A percentile compares a stretch with the other conserved stretches of the same genome.
phyloP scores from a whole-genome alignment of 2,888 invertebrate species.

The Chorisops tibialis region DNA sequence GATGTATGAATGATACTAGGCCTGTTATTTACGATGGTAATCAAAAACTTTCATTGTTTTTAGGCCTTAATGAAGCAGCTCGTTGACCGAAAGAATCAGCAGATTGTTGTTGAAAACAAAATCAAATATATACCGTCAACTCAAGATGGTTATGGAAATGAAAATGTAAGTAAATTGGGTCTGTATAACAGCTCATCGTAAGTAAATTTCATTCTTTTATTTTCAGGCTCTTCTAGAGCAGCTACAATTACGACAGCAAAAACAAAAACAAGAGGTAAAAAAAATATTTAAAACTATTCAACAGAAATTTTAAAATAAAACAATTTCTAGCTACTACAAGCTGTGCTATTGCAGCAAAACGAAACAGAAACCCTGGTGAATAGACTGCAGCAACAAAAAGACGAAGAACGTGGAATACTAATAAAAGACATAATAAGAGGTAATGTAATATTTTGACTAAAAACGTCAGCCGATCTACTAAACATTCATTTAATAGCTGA shows the following conservation, averaged over 20 bases:
- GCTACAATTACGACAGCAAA: slow-evolving; percentile 36
- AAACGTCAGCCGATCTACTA: background rate
- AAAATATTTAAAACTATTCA: slow-evolving; percentile 7
- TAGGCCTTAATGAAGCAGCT: slow-evolving; percentile 35
- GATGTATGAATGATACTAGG: slow-evolving; percentile 33
- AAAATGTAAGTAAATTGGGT: slow-evolving; percentile 33
- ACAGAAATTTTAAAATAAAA: slow-evolving; percentile 9
- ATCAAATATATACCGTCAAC: background rate
- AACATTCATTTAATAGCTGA: slow-evolving; percentile 54
- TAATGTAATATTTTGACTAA: slow-evolving; percentile 35
- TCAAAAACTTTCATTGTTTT: background rate
- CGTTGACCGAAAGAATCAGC: slow-evolving; percentile 27
- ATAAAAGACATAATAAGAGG: slow-evolving; percentile 61
- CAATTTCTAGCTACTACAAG: slow-evolving; percentile 55
- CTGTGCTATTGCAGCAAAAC: slow-evolving; percentile 57
- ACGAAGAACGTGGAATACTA: slow-evolving; percentile 59
- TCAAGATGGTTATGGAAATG: slow-evolving; percentile 36
- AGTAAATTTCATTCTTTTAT: background rate
- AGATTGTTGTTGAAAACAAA: slow-evolving; percentile 3
- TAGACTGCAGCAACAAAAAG: slow-evolving; percentile 65
- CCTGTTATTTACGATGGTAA: background rate
- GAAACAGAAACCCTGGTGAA: slow-evolving; percentile 65
- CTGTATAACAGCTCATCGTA: background rate
- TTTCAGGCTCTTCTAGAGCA: slow-evolving; percentile 36
- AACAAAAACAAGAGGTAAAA: slow-evolving; percentile 38